phyloP scores from a whole-genome alignment of 2,113 vertebrate genomes.

The Anthoscopus minutus region DNA sequence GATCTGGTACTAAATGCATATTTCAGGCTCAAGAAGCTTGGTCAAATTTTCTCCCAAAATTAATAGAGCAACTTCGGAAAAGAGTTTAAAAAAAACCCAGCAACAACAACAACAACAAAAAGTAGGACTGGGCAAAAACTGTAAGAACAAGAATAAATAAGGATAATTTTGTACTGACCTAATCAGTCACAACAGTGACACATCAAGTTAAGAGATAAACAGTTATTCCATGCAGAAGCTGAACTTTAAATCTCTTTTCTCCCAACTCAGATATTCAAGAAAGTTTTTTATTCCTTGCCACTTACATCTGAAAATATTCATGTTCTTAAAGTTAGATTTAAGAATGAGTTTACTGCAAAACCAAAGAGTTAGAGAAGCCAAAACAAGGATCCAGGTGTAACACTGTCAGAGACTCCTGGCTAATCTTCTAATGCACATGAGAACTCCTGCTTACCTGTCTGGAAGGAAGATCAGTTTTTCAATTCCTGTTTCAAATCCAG shows the following conservation, averaged over 20 bases:
- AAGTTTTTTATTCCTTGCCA: background rate
- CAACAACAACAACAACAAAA: background rate
- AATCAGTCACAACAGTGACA: background rate
- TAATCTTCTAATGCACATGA: background rate
- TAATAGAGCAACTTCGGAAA: background rate
- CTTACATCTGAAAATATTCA: background rate
- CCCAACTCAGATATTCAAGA: background rate
- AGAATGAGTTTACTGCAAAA: background rate
- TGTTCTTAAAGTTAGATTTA: background rate
- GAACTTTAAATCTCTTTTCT: background rate
- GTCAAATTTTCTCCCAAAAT: background rate
- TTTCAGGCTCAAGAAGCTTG: background rate
- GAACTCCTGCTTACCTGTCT: background rate
- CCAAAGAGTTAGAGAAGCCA: background rate
- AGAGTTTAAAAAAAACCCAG: background rate
- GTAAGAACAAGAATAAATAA: background rate
- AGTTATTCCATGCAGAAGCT: background rate
- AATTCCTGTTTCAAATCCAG: background rate
- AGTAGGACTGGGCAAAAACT: background rate
- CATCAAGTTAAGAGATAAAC: background rate
- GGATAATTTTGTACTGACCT: background rate
- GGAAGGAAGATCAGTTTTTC: background rate
- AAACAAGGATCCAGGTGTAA: background rate
- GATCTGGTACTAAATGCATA: background rate
- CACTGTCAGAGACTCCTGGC: background rate